Base-by-base conservation (phyloP, 64 coral and sea anemone species). In the Orbicella faveolata region DNA sequence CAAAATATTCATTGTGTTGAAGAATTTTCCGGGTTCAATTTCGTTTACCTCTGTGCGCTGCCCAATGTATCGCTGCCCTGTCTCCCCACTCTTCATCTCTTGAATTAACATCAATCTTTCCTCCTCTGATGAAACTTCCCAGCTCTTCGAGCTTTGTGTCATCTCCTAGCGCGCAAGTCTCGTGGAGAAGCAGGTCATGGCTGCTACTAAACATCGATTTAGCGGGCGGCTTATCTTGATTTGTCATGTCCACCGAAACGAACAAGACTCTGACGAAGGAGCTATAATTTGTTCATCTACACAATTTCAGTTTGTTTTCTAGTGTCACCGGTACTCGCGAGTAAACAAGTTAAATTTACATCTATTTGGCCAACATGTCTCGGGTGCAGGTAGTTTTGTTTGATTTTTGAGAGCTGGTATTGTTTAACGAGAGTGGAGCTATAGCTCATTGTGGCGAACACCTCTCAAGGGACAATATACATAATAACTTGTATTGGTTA, bases 51-150 rank as follows among this genome's bases (percentile, higher is more conserved):
- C 73, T 78, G n/a, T 75, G 61, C 7, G 96, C 96, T 9, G 96
- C 87, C 79, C 92, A 98, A 67, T 98, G 95, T 55, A 98, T 53
- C 15, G 96, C 89, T 3, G 89, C 78, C 23, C 93, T 90, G 20
- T 87, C 55, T 9, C 93, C 93, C 80, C 92, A 98, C 44, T 98
- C 96, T 26, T 92, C 96, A 34, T 98, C 96, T 25, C 36, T 79
- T 9, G 83, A 69, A 54, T 98, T 98, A 13, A 98, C 96, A 64
- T 94, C 88, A 20, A 98, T 83, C 73, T 98, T 98, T 59, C 96
- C 86, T 18, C 74, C 88, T 25, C 86, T 61, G n/a, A 98, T 89
- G 68, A 94, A 98, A 54, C 88, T 89, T 33, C 89, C 92, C 37
- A 98, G 74, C 59, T 98, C 92, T 34, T 98, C 96, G 18, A 98